A percentile compares a stretch with the other conserved stretches of the same genome.
Evolutionary conservation across 2,888 invertebrate genomes (phyloP).

Genomic region (Brachylomia viminalis): DNA sequence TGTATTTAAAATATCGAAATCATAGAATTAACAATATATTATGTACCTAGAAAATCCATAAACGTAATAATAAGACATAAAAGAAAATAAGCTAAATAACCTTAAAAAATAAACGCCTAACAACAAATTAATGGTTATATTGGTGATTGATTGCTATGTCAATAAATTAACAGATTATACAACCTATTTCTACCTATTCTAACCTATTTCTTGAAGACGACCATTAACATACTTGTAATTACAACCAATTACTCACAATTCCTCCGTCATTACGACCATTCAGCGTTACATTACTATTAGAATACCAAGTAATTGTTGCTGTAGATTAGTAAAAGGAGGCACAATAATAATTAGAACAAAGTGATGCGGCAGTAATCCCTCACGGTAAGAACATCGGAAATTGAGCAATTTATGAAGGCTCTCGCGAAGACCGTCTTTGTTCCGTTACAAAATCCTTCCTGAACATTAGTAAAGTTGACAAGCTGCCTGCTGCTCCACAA

Average conservation of each 20-base stretch:
- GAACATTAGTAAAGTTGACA: slow-evolving; percentile 51
- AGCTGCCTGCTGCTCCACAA: slow-evolving; percentile 20
- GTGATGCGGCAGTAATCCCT: slow-evolving; percentile 41
- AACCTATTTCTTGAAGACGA: slow-evolving; percentile 27
- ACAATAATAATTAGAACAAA: slow-evolving; percentile 32
- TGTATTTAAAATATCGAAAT: not conserved
- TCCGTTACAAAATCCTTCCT: slow-evolving; percentile 53
- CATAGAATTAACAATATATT: no score
- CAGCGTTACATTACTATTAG: slow-evolving; percentile 18
- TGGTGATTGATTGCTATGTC: slow-evolving; percentile 34
- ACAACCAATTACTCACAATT: slow-evolving; percentile 38
- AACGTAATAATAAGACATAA: no score
- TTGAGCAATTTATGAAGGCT: slow-evolving; percentile 52
- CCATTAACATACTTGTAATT: slow-evolving; percentile 44
- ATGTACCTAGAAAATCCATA: no score
- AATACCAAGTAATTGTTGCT: slow-evolving; percentile 23
- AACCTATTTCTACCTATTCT: no score
- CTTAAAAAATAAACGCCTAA: not conserved
- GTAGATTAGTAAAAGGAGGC: not conserved
- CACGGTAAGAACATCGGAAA: slow-evolving; percentile 52
- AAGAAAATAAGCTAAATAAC: not conserved
- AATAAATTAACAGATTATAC: slow-evolving; percentile 52
- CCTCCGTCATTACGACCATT: slow-evolving; percentile 30
- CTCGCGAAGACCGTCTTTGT: slow-evolving; percentile 38
- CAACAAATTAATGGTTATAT: slow-evolving; percentile 29